Conservation (phyloP, 2,797 vertebrate species). For the Emydoidea blandingii region DNA sequence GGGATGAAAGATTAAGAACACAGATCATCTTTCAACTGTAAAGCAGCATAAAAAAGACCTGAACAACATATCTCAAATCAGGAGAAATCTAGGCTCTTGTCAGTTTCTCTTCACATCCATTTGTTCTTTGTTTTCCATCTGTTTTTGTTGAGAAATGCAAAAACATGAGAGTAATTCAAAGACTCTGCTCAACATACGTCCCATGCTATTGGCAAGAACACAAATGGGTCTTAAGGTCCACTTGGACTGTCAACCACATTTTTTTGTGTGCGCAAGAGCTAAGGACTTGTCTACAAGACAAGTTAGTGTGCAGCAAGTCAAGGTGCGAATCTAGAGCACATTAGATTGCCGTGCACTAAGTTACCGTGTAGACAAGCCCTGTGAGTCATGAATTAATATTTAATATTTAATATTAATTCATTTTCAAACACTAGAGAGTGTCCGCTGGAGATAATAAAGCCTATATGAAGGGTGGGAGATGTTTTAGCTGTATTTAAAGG, state of each 20-base stretch:
- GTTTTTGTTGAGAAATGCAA: not conserved
- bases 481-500: not conserved
- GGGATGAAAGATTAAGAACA: conserved; percentile 20
- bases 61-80: not conserved
- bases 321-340: not conserved
- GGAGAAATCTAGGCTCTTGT: not conserved
- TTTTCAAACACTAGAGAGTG: not conserved
- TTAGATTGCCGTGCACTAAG: not conserved
- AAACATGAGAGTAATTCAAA: not conserved
- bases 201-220: not conserved
- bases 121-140: conserved; percentile 9
- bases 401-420: not conserved
- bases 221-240: not conserved
- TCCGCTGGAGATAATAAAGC: not conserved
- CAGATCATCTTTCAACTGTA: not conserved
- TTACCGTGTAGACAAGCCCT: not conserved
- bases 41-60: not conserved
- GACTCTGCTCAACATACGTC: not conserved
- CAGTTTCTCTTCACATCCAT: not conserved
- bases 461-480: not conserved
- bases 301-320: not conserved
- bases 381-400: not conserved
- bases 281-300: not conserved
- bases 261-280: not conserved
- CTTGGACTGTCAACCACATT: not conserved